Evolutionary conservation across 1,140 invertebrate species (phyloP), one percentile per base, ranked within the genome.

Genomic region (Hormaphis cornu): DNA sequence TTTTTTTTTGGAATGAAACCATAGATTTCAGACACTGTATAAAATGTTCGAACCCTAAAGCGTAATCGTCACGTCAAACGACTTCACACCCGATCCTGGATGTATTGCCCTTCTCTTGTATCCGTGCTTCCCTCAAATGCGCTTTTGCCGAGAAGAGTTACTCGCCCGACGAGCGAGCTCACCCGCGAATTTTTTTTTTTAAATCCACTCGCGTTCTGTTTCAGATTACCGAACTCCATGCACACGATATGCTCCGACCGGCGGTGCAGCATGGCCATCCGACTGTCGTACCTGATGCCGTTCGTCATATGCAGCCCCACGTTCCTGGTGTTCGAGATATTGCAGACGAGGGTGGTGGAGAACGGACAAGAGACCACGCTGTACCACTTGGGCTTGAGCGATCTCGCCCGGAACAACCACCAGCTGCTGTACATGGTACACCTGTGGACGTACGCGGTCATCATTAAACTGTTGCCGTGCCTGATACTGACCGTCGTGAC

Each of bases 401-500:
- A 83, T 1, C 75, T 78, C 18, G 70, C 70, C 3, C 30, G 46
- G 10, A 76, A 75, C 0, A 79, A 80, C 54, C 79, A 83, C 54
- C 73, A 77, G 40, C 73, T 82, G 7, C 73, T 85, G 52, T 81
- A 82, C 46, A 81, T 83, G n/a, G 76, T 88, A 37, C 90, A 90
- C 76, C 90, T 94, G 74, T 91, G 89, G 85, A 84, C 91, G 28
- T 91, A 92, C 76, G 88, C 89, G 48, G 85, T 93, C 0, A 83
- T 93, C 5, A 87, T 93, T 7, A 95, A 95, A 76, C 76, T 95
- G 1, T 82, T 93, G 40, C 92, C 92, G 1, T 93, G 92, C 74
- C 76, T 90, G 8, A 82, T 88, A 0, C 78, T 95, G 14, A 93
- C 91, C 0, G 79, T 90, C 2, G 81, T 95, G 1, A 93, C 88